phyloP scores from a whole-genome alignment of 2,888 invertebrate genomes.

The Cheilosia urbana region DNA sequence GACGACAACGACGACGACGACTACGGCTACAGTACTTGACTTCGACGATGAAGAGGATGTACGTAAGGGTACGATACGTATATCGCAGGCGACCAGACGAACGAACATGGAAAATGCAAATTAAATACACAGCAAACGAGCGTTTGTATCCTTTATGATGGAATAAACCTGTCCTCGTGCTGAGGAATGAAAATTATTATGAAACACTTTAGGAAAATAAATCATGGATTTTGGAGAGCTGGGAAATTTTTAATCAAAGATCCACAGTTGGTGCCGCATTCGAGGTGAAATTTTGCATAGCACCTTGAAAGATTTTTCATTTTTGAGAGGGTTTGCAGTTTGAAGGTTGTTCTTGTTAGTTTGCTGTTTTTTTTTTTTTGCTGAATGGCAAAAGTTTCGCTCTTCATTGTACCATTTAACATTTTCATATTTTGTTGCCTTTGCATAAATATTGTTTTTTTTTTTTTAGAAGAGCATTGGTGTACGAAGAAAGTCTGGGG shows the following conservation, averaged over 20 bases:
- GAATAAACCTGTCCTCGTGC: conserved; percentile 71
- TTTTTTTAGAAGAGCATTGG: conserved; percentile 1
- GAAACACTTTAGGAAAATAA: conserved; percentile 71
- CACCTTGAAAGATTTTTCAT: conserved; percentile 38
- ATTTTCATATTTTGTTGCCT: conserved; percentile 11
- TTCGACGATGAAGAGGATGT: conserved; percentile 16
- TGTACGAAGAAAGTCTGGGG: neutral
- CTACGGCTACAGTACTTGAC: neutral
- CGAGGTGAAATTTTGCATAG: conserved; percentile 54
- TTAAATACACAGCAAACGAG: conserved; percentile 64
- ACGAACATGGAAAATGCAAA: conserved; percentile 68
- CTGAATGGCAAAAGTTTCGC: conserved; percentile 61
- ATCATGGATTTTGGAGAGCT: conserved; percentile 70
- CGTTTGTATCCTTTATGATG: conserved; percentile 57
- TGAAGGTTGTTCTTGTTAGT: conserved; percentile 21
- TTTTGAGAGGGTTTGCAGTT: neutral
- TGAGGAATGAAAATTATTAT: conserved; percentile 71
- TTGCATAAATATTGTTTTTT: conserved; percentile 68
- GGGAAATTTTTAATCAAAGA: conserved; percentile 73
- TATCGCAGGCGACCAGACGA: conserved; percentile 29
- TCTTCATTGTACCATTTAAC: conserved; percentile 11
- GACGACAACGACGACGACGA: neutral
- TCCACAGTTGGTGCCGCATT: conserved; percentile 60
- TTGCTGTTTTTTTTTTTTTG: conserved; percentile 39
- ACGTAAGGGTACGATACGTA: neutral